phyloP scores from a whole-genome alignment of 2,888 invertebrate species.

The Itoplectis maculator region DNA sequence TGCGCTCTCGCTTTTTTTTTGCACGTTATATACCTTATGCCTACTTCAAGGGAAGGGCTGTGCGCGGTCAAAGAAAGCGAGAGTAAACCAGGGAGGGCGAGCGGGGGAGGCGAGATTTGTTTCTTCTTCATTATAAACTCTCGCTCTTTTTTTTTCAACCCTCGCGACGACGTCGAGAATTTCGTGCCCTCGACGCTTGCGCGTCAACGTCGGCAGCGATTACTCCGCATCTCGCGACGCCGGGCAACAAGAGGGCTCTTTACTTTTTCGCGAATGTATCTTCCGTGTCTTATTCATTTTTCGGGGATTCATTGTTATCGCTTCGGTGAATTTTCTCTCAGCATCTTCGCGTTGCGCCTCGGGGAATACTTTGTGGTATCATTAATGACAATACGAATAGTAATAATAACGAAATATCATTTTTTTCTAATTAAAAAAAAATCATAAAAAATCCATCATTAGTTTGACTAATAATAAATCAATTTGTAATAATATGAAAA shows the following conservation, averaged over 20 bases:
- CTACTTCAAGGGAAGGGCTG: slow-evolving; percentile 16
- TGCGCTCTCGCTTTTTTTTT: slow-evolving; percentile 12
- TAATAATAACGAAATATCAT: too few relatives aligned
- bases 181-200: background rate
- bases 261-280: background rate
- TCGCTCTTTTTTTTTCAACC: slow-evolving; percentile 19
- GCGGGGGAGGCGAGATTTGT: slow-evolving; percentile 42
- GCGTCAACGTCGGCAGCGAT: too few relatives aligned
- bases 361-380: too few relatives aligned
- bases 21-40: slow-evolving; percentile 8
- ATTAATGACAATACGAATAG: too few relatives aligned
- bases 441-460: too few relatives aligned
- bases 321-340: background rate
- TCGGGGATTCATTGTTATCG: background rate
- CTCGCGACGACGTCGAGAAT: slow-evolving; percentile 16
- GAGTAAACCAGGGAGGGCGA: slow-evolving; percentile 43
- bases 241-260: too few relatives aligned
- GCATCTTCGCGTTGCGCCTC: too few relatives aligned
- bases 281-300: background rate
- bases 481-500: background rate
- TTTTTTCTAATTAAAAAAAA: too few relatives aligned
- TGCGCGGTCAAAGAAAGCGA: slow-evolving; percentile 57
- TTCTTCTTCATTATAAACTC: slow-evolving; percentile 59
- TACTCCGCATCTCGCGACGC: background rate
- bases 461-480: too few relatives aligned